phyloP scores from a whole-genome alignment of 2,888 invertebrate genomes.

The Timema cristinae region DNA sequence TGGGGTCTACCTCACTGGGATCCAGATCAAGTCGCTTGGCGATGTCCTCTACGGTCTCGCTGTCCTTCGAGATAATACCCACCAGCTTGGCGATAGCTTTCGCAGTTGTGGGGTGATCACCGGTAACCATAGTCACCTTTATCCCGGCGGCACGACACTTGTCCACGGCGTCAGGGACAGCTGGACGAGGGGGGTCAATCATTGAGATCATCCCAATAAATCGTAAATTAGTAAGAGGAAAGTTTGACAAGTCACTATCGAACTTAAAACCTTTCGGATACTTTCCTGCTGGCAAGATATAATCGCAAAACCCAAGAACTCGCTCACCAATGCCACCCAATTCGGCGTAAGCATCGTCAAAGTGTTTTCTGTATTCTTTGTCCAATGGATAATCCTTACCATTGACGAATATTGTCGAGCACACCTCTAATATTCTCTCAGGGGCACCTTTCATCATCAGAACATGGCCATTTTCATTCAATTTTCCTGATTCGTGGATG shows the following conservation, averaged over 20 bases:
- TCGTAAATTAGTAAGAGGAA: constrained; percentile 59
- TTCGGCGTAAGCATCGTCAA: constrained; percentile 49
- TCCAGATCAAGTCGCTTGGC: constrained; percentile 55
- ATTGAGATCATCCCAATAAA: constrained; percentile 61
- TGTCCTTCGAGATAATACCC: constrained; percentile 60
- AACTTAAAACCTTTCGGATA: constrained; percentile 55
- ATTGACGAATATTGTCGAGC: constrained; percentile 14
- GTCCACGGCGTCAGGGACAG: constrained; percentile 59
- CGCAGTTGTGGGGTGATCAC: constrained; percentile 79
- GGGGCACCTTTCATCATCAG: constrained; percentile 76
- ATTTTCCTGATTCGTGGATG: constrained; percentile 57
- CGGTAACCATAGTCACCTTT: constrained; percentile 74
- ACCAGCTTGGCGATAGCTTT: constrained; percentile 62
- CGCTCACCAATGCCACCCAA: constrained; percentile 58
- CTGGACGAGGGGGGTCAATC: constrained; percentile 60
- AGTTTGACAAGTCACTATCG: constrained; percentile 58
- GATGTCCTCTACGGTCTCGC: constrained; percentile 62
- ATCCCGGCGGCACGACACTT: constrained; percentile 73
- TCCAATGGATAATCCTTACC: constrained; percentile 29
- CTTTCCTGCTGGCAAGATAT: constrained; percentile 11
- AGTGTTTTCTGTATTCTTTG: constrained; percentile 31
- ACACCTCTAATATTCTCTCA: constrained; percentile 61
- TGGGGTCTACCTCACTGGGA: constrained; percentile 48
- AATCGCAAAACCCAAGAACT: constrained; percentile 45
- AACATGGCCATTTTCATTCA: constrained; percentile 48